These are phyloP conservation scores for Popillia japonica DNA, from an alignment of 1,140 invertebrate species.

Conservation along the genomic window DNA sequence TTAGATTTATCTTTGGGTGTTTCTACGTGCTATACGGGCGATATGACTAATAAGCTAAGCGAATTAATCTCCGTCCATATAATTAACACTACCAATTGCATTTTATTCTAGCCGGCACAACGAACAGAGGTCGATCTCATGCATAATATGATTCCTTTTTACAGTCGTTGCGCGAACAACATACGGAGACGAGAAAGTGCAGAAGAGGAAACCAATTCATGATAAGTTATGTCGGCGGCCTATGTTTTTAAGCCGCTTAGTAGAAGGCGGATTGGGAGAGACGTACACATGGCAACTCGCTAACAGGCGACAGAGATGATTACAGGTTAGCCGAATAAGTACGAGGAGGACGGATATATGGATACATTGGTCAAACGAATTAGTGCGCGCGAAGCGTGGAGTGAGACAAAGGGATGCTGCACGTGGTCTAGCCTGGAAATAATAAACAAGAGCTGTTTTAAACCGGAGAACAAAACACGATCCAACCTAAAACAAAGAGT, in stretches of 20 bases:
- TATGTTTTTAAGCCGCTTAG: constrained; percentile 52
- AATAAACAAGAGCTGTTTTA: constrained; percentile 56
- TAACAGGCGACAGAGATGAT: constrained; percentile 44
- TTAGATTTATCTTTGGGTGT: not conserved
- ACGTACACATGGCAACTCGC: constrained; percentile 49
- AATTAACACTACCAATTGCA: constrained; percentile 20
- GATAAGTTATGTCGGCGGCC: constrained; percentile 49
- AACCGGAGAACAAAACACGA: constrained; percentile 53
- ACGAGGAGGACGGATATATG: not conserved
- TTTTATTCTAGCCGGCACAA: not conserved
- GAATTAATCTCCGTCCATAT: constrained; percentile 23
- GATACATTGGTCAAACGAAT: constrained; percentile 36
- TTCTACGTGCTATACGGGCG: not conserved
- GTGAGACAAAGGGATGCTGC: constrained; percentile 35
- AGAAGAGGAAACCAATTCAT: constrained; percentile 46
- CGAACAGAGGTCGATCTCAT: not conserved
- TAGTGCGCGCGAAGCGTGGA: constrained; percentile 36
- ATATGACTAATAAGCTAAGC: constrained; percentile 6
- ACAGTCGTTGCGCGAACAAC: not conserved
- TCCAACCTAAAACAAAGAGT: constrained; percentile 57
- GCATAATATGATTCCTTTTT: constrained; percentile 15
- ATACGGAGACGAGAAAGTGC: constrained; percentile 10
- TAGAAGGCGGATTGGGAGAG: constrained; percentile 42
- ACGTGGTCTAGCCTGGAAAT: constrained; percentile 49
- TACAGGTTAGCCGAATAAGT: not conserved